These are phyloP conservation scores for Muntiacus muntjak DNA, from an alignment of 2,113 vertebrate genomes.

Conservation along the genomic window DNA sequence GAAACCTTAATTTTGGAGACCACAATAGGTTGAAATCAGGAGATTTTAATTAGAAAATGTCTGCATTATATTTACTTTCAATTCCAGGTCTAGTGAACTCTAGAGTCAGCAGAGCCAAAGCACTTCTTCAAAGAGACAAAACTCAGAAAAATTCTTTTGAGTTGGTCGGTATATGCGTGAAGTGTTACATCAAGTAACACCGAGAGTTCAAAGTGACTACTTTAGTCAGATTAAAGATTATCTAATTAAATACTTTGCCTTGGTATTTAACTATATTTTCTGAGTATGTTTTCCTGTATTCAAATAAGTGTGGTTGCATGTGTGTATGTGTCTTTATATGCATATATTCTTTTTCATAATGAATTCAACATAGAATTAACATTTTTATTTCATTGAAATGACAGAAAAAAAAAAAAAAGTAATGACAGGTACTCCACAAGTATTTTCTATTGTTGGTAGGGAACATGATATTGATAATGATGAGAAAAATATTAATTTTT, in stretches of 20 bases:
- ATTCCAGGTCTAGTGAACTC: neutral
- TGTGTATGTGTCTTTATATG: neutral
- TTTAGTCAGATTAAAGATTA: neutral
- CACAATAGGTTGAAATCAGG: neutral
- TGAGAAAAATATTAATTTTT: neutral
- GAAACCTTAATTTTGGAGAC: neutral
- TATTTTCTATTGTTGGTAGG: neutral
- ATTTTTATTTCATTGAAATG: neutral
- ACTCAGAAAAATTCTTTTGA: neutral
- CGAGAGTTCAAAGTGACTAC: neutral
- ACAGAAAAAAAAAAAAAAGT: neutral
- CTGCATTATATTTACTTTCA: neutral
- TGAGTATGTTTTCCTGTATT: neutral
- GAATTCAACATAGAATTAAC: neutral
- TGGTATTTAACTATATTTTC: neutral
- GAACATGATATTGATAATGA: neutral
- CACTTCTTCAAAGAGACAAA: neutral
- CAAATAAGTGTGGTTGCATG: neutral
- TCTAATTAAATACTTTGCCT: neutral
- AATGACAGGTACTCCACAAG: neutral
- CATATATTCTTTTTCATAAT: neutral
- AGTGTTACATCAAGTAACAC: neutral
- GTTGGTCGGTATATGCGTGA: neutral
- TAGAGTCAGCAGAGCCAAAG: neutral
- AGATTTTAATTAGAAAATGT: neutral